Percentiles rank a stretch among this genome's conserved stretches.
Evolutionary conservation across 2,797 vertebrate species (phyloP).

Genomic region (Mormyrops attenuatus): DNA sequence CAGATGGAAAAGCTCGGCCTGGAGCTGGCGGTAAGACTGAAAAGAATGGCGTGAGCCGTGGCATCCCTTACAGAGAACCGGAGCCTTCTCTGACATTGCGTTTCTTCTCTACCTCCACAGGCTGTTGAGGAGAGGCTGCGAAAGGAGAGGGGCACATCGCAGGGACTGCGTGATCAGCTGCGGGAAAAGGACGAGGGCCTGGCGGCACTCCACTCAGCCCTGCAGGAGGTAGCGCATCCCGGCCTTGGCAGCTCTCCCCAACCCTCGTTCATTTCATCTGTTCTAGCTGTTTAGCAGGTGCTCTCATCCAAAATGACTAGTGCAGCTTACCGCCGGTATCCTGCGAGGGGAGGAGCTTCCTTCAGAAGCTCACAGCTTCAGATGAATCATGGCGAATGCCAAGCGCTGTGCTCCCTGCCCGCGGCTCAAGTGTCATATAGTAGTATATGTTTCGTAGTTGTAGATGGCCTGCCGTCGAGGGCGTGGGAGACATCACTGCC

Average conservation of each 20-base stretch:
- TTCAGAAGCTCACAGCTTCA: neutral
- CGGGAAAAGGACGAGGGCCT: constrained; percentile 63
- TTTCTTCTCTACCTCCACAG: constrained; percentile 41
- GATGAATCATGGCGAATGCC: neutral
- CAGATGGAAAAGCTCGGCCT: constrained; percentile 73
- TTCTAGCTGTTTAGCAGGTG: neutral
- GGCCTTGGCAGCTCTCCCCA: neutral
- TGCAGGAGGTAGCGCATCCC: constrained; percentile 66
- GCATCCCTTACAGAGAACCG: neutral
- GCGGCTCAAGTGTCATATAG: neutral
- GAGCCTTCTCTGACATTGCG: neutral
- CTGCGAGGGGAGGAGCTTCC: neutral
- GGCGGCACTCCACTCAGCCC: constrained; percentile 52
- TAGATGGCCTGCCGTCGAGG: neutral
- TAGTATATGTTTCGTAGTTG: neutral
- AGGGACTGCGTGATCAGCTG: constrained; percentile 62
- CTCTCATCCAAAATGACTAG: neutral
- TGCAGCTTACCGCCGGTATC: neutral
- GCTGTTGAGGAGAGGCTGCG: constrained; percentile 65
- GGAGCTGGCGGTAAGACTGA: constrained; percentile 73
- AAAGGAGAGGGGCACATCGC: constrained; percentile 58
- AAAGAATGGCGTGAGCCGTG: neutral
- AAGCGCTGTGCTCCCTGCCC: neutral
- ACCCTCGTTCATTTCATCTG: neutral
- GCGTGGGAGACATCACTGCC: neutral